Conservation (phyloP, 2,888 invertebrate species). For the Pyrocoelia pectoralis region DNA sequence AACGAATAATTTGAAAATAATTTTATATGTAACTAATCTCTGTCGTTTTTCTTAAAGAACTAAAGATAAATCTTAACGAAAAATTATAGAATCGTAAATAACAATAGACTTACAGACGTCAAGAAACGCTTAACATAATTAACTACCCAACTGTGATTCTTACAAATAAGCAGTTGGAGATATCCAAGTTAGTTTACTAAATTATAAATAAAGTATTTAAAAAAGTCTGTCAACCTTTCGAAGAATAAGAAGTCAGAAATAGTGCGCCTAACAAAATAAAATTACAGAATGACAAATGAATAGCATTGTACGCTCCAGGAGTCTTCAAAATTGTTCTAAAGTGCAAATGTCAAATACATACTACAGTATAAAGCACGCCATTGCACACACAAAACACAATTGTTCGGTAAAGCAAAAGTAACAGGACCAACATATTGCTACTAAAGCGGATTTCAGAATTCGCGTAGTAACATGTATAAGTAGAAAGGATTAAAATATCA, state of each 20-base stretch:
- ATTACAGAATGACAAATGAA: too few species aligned
- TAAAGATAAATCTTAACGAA: background rate
- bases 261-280: background rate
- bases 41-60: background rate
- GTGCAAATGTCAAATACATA: too few species aligned
- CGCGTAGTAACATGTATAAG: too few species aligned
- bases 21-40: background rate
- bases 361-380: too few species aligned
- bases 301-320: too few species aligned
- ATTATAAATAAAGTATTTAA: background rate
- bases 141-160: constrained; percentile 2
- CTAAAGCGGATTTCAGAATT: too few species aligned
- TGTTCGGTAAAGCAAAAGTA: too few species aligned
- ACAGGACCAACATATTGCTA: too few species aligned
- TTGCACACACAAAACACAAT: too few species aligned
- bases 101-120: constrained; percentile 4
- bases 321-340: too few species aligned
- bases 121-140: constrained; percentile 3
- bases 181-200: background rate
- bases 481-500: too few species aligned
- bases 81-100: background rate
- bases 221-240: background rate
- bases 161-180: constrained; percentile 1
- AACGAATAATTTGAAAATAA: background rate
- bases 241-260: background rate